These are phyloP conservation scores for Nomia melanderi DNA, from an alignment of 1,140 invertebrate genomes.

Conservation along the genomic window DNA sequence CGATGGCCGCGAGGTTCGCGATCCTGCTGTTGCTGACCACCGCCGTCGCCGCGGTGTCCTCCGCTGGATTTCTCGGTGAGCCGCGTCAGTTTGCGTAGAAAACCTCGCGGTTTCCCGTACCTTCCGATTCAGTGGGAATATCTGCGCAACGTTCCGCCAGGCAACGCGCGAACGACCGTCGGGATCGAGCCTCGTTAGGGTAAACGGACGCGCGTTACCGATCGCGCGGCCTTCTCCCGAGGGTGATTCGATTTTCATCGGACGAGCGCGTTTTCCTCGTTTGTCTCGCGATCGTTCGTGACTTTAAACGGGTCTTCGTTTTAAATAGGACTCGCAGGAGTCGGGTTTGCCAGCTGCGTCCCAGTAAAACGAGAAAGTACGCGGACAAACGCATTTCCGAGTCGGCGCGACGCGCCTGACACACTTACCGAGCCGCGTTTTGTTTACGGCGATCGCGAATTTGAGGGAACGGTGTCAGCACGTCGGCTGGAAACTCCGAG, in stretches of 20 bases:
- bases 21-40: conserved; percentile 67
- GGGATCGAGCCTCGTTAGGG: background rate
- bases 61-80: conserved; percentile 78
- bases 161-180: too few species aligned
- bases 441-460: background rate
- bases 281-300: background rate
- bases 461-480: background rate
- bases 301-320: too few species aligned
- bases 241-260: background rate
- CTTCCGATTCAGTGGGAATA: conserved; percentile 5
- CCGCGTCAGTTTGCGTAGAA: conserved; percentile 39
- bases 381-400: conserved; percentile 2
- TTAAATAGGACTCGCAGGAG: background rate
- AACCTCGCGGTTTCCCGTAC: background rate
- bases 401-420: conserved; percentile 22
- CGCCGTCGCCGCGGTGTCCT: conserved; percentile 66
- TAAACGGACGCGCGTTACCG: conserved; percentile 13
- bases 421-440: conserved; percentile 25
- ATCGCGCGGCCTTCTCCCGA: background rate
- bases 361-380: conserved; percentile 53
- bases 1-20: conserved; percentile 65
- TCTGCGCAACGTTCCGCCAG: too few species aligned
- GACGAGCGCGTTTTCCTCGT: background rate
- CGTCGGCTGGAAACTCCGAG: background rate
- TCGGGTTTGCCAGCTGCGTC: background rate